A percentile compares a stretch with the other conserved stretches of the same genome.
Conservation (phyloP, 2,113 vertebrate species). For the Cyprinodon brontotheroides region DNA sequence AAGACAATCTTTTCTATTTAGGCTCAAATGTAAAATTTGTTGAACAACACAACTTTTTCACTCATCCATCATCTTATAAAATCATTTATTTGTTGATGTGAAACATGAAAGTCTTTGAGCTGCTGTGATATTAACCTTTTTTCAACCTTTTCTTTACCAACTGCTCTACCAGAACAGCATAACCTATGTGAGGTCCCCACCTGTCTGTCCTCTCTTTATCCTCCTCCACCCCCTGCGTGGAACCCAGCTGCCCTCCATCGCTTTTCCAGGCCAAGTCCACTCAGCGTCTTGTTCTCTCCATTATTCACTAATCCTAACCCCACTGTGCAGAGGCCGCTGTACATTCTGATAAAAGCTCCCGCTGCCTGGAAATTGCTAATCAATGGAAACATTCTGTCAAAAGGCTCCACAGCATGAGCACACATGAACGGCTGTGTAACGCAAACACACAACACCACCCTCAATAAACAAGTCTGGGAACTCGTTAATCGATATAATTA, state of each 20-base stretch:
- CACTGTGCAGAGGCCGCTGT: conserved; percentile 52
- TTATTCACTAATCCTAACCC: conserved; percentile 45
- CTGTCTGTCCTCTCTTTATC: conserved; percentile 21
- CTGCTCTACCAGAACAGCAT: neutral
- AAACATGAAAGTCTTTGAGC: conserved; percentile 1
- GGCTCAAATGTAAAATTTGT: too few relatives aligned
- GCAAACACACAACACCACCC: neutral
- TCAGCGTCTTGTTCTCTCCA: conserved; percentile 25
- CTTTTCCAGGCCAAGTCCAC: conserved; percentile 38
- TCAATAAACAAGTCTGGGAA: conserved; percentile 4
- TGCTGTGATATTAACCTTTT: neutral
- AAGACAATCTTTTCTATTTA: too few relatives aligned
- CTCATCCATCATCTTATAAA: too few relatives aligned
- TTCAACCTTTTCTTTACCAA: conserved; percentile 18
- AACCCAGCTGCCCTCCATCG: conserved; percentile 39
- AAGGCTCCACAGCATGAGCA: conserved; percentile 20
- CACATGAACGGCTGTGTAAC: conserved; percentile 10
- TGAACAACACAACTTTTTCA: too few relatives aligned
- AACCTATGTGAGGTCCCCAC: conserved; percentile 12
- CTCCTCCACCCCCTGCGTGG: conserved; percentile 1
- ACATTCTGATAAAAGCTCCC: conserved; percentile 63
- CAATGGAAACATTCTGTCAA: conserved; percentile 62
- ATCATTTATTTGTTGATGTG: too few relatives aligned
- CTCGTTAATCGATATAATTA: conserved; percentile 7
- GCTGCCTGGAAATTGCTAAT: conserved; percentile 71